Percentiles rank a stretch among this genome's conserved stretches.
phyloP scores from a whole-genome alignment of 2,888 invertebrate genomes.

The Liopterus haemorrhoidalis region DNA sequence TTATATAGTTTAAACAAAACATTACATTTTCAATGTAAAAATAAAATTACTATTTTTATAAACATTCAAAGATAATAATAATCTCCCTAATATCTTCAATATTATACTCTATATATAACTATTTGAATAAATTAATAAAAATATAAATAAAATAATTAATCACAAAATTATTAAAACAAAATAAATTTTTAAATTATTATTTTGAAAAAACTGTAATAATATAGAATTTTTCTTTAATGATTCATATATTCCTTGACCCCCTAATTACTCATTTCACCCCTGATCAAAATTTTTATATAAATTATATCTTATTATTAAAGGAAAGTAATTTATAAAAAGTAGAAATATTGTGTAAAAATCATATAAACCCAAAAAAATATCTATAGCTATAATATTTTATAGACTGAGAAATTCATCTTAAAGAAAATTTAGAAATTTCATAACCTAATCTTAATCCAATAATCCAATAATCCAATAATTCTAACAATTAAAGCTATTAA shows the following conservation, averaged over 20 bases:
- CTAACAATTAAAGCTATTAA: too few species aligned
- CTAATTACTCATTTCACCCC: constrained; percentile 36
- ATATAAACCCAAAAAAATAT: constrained; percentile 46
- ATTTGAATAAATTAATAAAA: too few species aligned
- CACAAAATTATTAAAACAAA: too few species aligned
- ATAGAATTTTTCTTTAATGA: too few species aligned
- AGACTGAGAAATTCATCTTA: constrained; percentile 44
- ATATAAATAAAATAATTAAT: too few species aligned
- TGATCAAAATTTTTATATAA: too few species aligned
- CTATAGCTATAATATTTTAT: constrained; percentile 36
- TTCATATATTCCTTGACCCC: constrained; percentile 33
- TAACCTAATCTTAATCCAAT: constrained; percentile 47
- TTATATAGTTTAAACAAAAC: constrained; percentile 61
- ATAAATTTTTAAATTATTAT: too few species aligned
- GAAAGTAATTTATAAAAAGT: constrained; percentile 44
- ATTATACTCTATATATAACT: constrained; percentile 46
- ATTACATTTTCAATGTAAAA: constrained; percentile 62
- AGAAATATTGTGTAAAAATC: constrained; percentile 49
- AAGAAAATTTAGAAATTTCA: constrained; percentile 46
- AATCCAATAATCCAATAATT: too few species aligned
- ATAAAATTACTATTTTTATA: constrained; percentile 46
- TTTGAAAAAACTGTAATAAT: too few species aligned
- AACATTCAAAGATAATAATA: constrained; percentile 36
- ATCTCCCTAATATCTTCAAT: constrained; percentile 47
- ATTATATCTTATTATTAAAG: constrained; percentile 41